A percentile compares a stretch with the other conserved stretches of the same genome.
Conservation (phyloP, 2,888 invertebrate genomes). For the Heteromurus nitidus region DNA sequence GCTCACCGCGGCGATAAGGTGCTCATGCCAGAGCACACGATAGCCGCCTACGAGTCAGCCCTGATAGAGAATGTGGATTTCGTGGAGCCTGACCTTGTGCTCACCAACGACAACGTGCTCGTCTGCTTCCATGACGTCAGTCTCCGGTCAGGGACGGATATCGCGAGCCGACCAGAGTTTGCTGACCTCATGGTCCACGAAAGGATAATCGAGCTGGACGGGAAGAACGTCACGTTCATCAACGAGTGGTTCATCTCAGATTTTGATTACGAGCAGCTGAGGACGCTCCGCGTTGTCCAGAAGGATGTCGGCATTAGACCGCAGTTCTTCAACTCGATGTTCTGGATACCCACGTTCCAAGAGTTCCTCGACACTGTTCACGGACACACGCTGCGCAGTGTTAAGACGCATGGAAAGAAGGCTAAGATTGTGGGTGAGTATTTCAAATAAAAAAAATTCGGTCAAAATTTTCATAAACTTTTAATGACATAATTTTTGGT, state of each 20-base stretch:
- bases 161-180: slow-evolving; percentile 53
- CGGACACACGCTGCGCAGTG: slow-evolving; percentile 38
- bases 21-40: slow-evolving; percentile 68
- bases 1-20: slow-evolving; percentile 71
- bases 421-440: neutral
- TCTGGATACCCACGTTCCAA: slow-evolving; percentile 69
- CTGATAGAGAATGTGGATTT: slow-evolving; percentile 66
- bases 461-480: neutral
- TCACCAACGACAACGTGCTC: slow-evolving; percentile 66
- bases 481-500: neutral
- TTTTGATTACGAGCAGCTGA: slow-evolving; percentile 66
- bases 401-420: too few relatives aligned
- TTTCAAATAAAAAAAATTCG: neutral
- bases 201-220: slow-evolving; percentile 51
- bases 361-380: slow-evolving; percentile 67
- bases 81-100: slow-evolving; percentile 69
- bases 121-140: slow-evolving; percentile 71
- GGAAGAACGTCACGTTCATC: slow-evolving; percentile 38
- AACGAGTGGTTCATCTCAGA: slow-evolving; percentile 71
- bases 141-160: slow-evolving; percentile 63
- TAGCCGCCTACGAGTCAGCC: slow-evolving; percentile 67
- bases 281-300: slow-evolving; percentile 61
- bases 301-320: slow-evolving; percentile 67
- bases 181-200: slow-evolving; percentile 30
- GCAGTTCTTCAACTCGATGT: slow-evolving; percentile 66